These are phyloP conservation scores for Epiblema foenella DNA, from an alignment of 2,888 invertebrate genomes.

Conservation along the genomic window DNA sequence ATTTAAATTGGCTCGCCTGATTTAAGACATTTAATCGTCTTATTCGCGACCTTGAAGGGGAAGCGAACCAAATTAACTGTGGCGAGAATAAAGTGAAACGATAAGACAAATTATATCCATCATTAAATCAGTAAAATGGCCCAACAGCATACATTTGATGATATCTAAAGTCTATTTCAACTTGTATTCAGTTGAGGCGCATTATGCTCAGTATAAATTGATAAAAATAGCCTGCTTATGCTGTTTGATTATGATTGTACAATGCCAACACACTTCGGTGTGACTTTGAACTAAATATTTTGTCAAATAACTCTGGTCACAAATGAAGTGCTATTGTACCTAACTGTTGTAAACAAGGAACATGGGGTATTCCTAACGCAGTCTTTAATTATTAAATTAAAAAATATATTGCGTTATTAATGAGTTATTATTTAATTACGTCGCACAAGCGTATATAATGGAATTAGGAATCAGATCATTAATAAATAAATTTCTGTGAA, in stretches of 20 bases:
- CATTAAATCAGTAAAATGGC: not conserved
- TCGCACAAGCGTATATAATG: not conserved
- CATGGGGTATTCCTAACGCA: not conserved
- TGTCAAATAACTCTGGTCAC: not conserved
- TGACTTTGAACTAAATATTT: constrained; percentile 21
- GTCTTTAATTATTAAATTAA: not conserved
- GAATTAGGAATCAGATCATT: not conserved
- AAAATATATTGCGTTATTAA: not conserved
- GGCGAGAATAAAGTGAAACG: not conserved
- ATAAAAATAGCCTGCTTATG: constrained; percentile 18
- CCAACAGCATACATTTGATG: not conserved
- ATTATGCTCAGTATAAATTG: constrained; percentile 1
- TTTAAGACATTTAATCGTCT: not conserved
- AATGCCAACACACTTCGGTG: not conserved
- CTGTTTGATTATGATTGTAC: constrained; percentile 8
- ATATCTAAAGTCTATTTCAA: constrained; percentile 5
- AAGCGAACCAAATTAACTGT: not conserved
- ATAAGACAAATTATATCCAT: not conserved
- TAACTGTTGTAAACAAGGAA: not conserved
- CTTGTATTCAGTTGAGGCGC: not conserved
- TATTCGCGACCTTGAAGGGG: not conserved
- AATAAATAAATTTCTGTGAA: not conserved
- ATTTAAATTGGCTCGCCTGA: constrained; percentile 1
- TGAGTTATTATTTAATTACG: not conserved
- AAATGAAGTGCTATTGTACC: not conserved